A percentile compares a stretch with the other conserved stretches of the same genome.
Conservation (phyloP, 2,888 invertebrate species). For the Leptodirus hochenwartii region DNA sequence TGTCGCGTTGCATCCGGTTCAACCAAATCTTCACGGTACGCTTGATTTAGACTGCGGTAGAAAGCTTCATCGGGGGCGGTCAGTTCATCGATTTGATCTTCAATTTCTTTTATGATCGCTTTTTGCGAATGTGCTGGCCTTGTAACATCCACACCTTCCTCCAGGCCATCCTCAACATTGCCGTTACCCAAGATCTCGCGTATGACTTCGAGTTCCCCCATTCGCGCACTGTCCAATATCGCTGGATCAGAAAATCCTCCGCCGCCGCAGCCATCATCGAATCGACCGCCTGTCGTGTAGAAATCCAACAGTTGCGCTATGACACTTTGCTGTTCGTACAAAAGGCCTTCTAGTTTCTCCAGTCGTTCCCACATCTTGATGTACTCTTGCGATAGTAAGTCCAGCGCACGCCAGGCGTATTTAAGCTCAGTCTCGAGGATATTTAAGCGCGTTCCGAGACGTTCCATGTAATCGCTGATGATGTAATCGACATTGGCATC, state of each 20-base stretch:
- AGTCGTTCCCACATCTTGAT: slow-evolving; percentile 87
- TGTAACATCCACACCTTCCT: slow-evolving; percentile 41
- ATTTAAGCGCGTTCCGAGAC: slow-evolving; percentile 68
- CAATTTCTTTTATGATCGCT: slow-evolving; percentile 23
- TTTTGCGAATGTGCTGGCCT: slow-evolving; percentile 23
- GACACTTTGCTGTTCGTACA: slow-evolving; percentile 80
- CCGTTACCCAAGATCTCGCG: slow-evolving; percentile 47
- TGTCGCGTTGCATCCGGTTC: slow-evolving; percentile 35
- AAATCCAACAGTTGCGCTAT: slow-evolving; percentile 73
- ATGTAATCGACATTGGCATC: slow-evolving; percentile 46
- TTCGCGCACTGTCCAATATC: slow-evolving; percentile 20
- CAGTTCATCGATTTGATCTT: slow-evolving; percentile 33
- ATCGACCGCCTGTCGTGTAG: slow-evolving; percentile 40
- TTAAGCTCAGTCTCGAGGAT: slow-evolving; percentile 80
- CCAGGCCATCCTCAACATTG: slow-evolving; percentile 44
- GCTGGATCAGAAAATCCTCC: slow-evolving; percentile 16
- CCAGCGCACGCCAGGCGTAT: slow-evolving; percentile 83
- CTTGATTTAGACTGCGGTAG: slow-evolving; percentile 73
- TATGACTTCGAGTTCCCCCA: slow-evolving; percentile 37
- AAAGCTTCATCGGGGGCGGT: slow-evolving; percentile 65
- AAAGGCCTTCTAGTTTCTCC: slow-evolving; percentile 70
- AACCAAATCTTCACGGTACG: slow-evolving; percentile 64
- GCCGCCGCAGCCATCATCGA: slow-evolving; percentile 11
- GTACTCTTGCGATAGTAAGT: slow-evolving; percentile 78
- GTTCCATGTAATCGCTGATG: slow-evolving; percentile 81